phyloP scores from a whole-genome alignment of 2,888 invertebrate species.

The Chirona hameri region DNA sequence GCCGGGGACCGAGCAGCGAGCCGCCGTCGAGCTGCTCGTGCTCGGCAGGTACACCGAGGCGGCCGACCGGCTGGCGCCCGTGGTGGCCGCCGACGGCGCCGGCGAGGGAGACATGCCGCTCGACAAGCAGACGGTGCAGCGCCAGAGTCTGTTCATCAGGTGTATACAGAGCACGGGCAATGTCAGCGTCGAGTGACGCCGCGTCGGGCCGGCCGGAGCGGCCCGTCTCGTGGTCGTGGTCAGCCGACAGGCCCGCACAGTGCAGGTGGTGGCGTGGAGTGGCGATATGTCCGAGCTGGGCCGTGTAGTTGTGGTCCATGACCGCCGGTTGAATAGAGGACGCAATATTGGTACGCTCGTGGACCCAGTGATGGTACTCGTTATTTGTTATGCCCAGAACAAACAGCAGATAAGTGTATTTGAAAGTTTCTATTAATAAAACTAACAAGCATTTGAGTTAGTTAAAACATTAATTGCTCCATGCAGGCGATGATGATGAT shows the following conservation, averaged over 20 bases:
- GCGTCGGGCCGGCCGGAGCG: background rate
- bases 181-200: background rate
- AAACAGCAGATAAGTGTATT: background rate
- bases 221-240: background rate
- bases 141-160: background rate
- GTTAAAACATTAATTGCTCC: no score
- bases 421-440: background rate
- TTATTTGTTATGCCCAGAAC: background rate
- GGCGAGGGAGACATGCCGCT: background rate
- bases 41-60: background rate
- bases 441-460: background rate
- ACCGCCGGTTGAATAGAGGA: no score
- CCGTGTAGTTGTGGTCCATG: no score
- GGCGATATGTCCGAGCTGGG: background rate
- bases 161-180: conserved; percentile 5
- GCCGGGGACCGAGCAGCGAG: background rate
- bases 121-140: conserved; percentile 24
- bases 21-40: conserved; percentile 22
- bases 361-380: background rate
- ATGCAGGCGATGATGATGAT: background rate
- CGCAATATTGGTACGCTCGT: no score
- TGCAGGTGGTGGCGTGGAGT: background rate
- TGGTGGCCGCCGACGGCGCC: conserved; percentile 1
- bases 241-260: no score
- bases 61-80: background rate